Conservation (phyloP, 2,113 vertebrate genomes). For the Suricata suricatta region DNA sequence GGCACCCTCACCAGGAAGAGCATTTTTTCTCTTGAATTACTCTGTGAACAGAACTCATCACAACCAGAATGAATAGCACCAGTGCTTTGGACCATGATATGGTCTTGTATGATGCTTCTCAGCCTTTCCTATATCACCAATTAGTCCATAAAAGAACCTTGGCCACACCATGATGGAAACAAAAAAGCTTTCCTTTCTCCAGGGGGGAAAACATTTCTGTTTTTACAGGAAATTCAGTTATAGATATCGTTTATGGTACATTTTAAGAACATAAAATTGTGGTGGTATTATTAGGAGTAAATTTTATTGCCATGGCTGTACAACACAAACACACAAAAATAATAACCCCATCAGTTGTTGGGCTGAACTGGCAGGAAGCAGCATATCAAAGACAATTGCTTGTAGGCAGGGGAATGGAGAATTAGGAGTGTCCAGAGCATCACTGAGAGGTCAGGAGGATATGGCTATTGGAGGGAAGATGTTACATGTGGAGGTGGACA, state of each 20-base stretch:
- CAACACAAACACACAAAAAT: slow-evolving; percentile 71
- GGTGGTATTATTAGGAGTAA: slow-evolving; percentile 58
- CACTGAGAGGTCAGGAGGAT: slow-evolving; percentile 2
- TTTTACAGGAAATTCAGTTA: slow-evolving; percentile 67
- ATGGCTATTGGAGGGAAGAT: neutral
- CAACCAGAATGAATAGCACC: neutral
- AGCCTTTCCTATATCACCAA: slow-evolving; percentile 51
- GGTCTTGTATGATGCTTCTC: neutral
- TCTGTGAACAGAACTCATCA: slow-evolving; percentile 45
- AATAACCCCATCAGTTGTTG: slow-evolving; percentile 65
- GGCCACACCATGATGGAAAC: slow-evolving; percentile 49
- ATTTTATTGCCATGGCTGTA: slow-evolving; percentile 70
- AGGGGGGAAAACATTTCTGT: slow-evolving; percentile 58
- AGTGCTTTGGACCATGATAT: slow-evolving; percentile 38
- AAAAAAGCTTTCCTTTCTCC: slow-evolving; percentile 53
- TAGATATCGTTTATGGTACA: slow-evolving; percentile 63
- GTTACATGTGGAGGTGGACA: neutral
- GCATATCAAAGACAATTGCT: slow-evolving; percentile 45
- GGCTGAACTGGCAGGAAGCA: slow-evolving; percentile 55
- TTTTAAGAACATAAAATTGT: slow-evolving; percentile 73
- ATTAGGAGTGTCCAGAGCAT: neutral
- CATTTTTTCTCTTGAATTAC: slow-evolving; percentile 21
- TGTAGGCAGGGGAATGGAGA: neutral
- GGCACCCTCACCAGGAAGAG: neutral
- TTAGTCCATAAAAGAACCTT: slow-evolving; percentile 63